Evolutionary conservation across 30 jellyfish, hydroid and myxozoan species (phyloP).

Genomic region (Pelagia noctiluca): DNA sequence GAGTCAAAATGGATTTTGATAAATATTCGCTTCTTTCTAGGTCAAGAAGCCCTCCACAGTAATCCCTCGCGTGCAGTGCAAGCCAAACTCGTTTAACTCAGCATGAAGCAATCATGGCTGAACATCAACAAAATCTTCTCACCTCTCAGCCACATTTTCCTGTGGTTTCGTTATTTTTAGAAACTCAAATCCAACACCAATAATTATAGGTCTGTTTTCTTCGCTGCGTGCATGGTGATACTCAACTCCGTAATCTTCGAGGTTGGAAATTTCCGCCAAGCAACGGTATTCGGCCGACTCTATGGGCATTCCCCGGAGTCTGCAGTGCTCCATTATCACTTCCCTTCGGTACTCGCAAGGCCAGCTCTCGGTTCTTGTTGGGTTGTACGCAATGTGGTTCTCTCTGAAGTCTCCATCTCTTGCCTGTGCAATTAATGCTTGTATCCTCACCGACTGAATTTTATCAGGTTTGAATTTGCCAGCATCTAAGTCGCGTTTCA

Average conservation of each 20-base stretch:
- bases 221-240: conserved; percentile 77
- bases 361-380: conserved; percentile 84
- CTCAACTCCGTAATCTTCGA: conserved; percentile 93
- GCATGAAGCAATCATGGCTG: too few relatives aligned
- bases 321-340: conserved; percentile 88
- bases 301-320: conserved; percentile 83
- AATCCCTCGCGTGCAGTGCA: too few relatives aligned
- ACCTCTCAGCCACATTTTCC: conserved; percentile 90
- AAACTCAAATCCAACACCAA: conserved; percentile 96
- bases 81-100: too few relatives aligned
- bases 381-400: conserved; percentile 92
- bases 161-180: conserved; percentile 71
- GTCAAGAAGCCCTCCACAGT: too few relatives aligned
- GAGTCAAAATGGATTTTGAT: too few relatives aligned
- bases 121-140: conserved; percentile 36
- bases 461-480: conserved; percentile 72
- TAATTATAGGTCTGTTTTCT: conserved; percentile 62
- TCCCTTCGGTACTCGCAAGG: conserved; percentile 82
- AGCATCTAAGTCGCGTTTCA: conserved; percentile 70
- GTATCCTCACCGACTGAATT: conserved; percentile 57
- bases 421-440: conserved; percentile 90
- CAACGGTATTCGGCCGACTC: conserved; percentile 80
- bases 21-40: too few relatives aligned
- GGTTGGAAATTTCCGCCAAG: conserved; percentile 72
- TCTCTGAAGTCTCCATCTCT: conserved; percentile 94